Evolutionary conservation across 2,888 invertebrate species (phyloP), one percentile per base, ranked within the genome.

Genomic region (Dioctria linearis): DNA sequence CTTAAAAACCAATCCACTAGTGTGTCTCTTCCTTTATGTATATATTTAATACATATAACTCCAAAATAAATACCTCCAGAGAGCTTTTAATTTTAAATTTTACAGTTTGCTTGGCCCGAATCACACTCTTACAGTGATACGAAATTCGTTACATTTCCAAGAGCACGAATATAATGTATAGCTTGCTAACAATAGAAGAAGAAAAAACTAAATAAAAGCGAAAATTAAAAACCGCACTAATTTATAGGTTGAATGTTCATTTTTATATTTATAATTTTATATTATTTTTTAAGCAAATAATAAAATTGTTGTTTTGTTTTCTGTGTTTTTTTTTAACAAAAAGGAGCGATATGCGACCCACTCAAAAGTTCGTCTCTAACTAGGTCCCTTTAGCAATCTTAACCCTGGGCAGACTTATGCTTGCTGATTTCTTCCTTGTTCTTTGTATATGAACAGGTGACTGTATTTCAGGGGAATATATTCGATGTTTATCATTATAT

Each of bases 331-430:
- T n/a, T 46, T 78, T n/a, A 71, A 37, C 54, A 51, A 49, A 54
- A 65, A 51, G 65, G 40, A 78, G 40, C 78, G 78, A 78, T 46
- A 66, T 80, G 80, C 81, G 69, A 59, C 78, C 83, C 80, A 61
- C 73, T 82, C 73, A 57, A 81, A 82, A 80, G 82, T 81, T 82
- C 80, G 80, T 80, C 83, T 83, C 81, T 75, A 83, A 83, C 83
- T 83, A 79, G 83, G 81, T 78, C 57, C 81, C 80, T 81, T 73
- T 61, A 80, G 73, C 71, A 75, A 78, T 69, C 71, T 80, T 80
- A 81, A 80, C 83, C 83, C 83, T 83, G 83, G 83, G 83, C 81
- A 83, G 80, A 67, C 79, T 82, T 67, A 9, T 75, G 75, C 61
- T 59, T 11, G 59, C 61, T 43, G 75, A 57, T 75, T 37, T 39